Evolutionary conservation across 2,113 vertebrate species (phyloP), one percentile per base, ranked within the genome.

Genomic region (Scortum barcoo): DNA sequence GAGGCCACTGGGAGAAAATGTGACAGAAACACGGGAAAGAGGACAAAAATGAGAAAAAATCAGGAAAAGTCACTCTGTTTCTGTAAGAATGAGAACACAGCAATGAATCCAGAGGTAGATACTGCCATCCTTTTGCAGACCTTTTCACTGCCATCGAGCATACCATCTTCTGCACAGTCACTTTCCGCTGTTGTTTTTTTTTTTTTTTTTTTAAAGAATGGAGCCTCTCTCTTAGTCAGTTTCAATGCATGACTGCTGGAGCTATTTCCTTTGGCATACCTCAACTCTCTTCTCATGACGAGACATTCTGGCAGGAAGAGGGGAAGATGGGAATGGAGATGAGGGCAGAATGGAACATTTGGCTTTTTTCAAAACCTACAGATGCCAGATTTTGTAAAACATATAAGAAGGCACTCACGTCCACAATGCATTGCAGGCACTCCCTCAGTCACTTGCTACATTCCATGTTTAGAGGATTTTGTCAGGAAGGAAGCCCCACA

Each of bases 191-290:
- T 24, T 20, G 44, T 17, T 19, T 22, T 17, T 69, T 6, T 36
- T 26, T 58, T 48, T 67, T 50, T 57, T 70, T 17, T 51, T 7
- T 28, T 0, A 69, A 70, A 80, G 30, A 28, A 66, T 13, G 38
- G n/a, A 66, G 40, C 63, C 14, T 26, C n/a, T 17, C 7, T 83
- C 73, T 67, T 22, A 28, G 44, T 72, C 62, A 44, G 33, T 86
- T 84, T 88, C 89, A 87, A 89, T 71, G 62, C 46, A 70, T 3
- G 57, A 46, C 80, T 84, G 74, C 72, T 63, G 36, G 75, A 88
- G 54, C 63, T 87, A 87, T 93, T 94, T 93, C 81, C 90, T 90
- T 76, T 87, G 86, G 90, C 86, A 73, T 50, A 50, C 61, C 26
- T 83, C 40, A n/a, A 54, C 74, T 76, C 75, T 86, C 62, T 76